phyloP scores from a whole-genome alignment of 2,113 vertebrate species.

The Cebus imitator region DNA sequence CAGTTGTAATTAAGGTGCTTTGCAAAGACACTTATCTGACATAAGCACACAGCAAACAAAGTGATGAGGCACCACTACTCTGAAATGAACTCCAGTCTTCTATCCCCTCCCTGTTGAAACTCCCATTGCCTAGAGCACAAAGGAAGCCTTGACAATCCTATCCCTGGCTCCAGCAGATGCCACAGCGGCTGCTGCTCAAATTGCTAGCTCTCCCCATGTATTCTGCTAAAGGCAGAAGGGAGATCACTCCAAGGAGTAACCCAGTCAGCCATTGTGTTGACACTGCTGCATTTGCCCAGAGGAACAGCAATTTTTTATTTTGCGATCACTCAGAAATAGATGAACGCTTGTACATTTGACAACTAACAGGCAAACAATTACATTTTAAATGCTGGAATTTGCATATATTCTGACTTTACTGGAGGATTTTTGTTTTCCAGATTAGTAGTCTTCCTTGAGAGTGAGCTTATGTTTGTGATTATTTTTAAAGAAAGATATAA shows the following conservation, averaged over 20 bases:
- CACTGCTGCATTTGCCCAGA: background rate
- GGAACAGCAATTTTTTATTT: background rate
- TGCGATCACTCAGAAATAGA: background rate
- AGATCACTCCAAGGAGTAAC: background rate
- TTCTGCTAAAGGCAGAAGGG: background rate
- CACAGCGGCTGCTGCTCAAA: background rate
- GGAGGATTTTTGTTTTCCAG: background rate
- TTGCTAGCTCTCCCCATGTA: background rate
- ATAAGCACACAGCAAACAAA: constrained; percentile 53
- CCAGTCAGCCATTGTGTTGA: background rate
- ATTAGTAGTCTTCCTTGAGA: background rate
- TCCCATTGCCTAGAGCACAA: background rate
- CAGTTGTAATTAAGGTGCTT: constrained; percentile 78
- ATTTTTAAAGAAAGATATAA: background rate
- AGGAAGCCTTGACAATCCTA: constrained; percentile 28
- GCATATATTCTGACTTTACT: background rate
- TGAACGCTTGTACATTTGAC: background rate
- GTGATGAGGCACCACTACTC: background rate
- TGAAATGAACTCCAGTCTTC: constrained; percentile 65
- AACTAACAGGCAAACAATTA: background rate
- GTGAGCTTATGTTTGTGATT: background rate
- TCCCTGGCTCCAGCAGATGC: background rate
- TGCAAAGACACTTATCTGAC: constrained; percentile 72
- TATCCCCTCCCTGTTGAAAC: constrained; percentile 6
- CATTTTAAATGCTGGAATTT: background rate